A percentile compares a stretch with the other conserved stretches of the same genome.
phyloP scores from a whole-genome alignment of 2,797 vertebrate species.

The Enteromius fasciolatus region DNA sequence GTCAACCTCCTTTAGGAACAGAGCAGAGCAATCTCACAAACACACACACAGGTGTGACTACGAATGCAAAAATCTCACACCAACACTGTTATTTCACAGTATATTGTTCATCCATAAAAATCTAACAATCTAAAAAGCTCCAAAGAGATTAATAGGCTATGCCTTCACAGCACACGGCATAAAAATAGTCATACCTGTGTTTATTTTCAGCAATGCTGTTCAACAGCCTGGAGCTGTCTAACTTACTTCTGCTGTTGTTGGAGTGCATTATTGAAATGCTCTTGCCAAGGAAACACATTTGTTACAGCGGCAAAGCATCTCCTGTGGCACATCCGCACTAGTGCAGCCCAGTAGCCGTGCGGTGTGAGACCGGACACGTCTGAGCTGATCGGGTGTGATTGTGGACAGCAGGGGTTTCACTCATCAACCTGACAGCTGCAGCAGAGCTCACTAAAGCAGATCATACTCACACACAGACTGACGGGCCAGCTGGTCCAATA shows the following conservation, averaged over 20 bases:
- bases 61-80: background rate
- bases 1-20: constrained; percentile 33
- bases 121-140: constrained; percentile 32
- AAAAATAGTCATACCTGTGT: constrained; percentile 39
- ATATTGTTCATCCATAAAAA: constrained; percentile 46
- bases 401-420: constrained; percentile 51
- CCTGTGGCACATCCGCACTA: constrained; percentile 36
- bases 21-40: constrained; percentile 1
- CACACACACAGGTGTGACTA: constrained; percentile 25
- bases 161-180: background rate
- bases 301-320: constrained; percentile 37
- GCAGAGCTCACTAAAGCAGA: constrained; percentile 32
- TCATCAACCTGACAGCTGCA: constrained; percentile 52
- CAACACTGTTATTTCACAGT: constrained; percentile 18
- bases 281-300: constrained; percentile 36
- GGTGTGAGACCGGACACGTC: constrained; percentile 47
- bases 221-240: constrained; percentile 36
- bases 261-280: constrained; percentile 26
- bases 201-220: constrained; percentile 35
- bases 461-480: constrained; percentile 36
- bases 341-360: constrained; percentile 39
- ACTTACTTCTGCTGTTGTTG: constrained; percentile 27
- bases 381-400: constrained; percentile 56
- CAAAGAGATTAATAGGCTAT: constrained; percentile 33
- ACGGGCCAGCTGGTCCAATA: constrained; percentile 44